These are phyloP conservation scores for Rynchops niger DNA, from an alignment of 2,113 vertebrate genomes.

Conservation along the genomic window DNA sequence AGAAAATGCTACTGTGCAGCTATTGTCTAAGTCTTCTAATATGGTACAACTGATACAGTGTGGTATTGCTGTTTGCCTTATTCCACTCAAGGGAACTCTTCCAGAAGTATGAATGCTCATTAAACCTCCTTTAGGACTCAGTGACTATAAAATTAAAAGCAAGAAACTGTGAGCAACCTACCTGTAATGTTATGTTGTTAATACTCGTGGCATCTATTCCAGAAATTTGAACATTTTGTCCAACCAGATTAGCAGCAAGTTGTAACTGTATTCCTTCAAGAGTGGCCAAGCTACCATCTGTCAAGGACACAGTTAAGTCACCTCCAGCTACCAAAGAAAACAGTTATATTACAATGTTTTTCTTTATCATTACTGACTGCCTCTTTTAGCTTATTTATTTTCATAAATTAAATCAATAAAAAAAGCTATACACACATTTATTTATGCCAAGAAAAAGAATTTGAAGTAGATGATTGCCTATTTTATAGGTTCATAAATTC, in stretches of 20 bases:
- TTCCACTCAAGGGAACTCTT: not conserved
- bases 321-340: slow-evolving; percentile 82
- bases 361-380: not conserved
- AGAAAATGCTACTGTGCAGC: not conserved
- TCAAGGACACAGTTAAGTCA: slow-evolving; percentile 94
- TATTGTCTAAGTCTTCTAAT: not conserved
- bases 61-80: not conserved
- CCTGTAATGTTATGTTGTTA: slow-evolving; percentile 98
- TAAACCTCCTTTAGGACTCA: not conserved
- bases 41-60: not conserved
- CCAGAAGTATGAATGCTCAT: not conserved
- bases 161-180: slow-evolving; percentile 18
- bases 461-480: not conserved
- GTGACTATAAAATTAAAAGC: not conserved
- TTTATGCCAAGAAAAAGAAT: not conserved
- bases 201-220: slow-evolving; percentile 91
- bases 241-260: slow-evolving; percentile 89
- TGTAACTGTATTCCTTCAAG: slow-evolving; percentile 97
- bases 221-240: slow-evolving; percentile 96
- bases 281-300: slow-evolving; percentile 90
- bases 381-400: not conserved
- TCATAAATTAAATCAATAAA: not conserved
- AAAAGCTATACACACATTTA: not conserved
- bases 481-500: not conserved
- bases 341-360: slow-evolving; percentile 47